Evolutionary conservation across 2,888 invertebrate species (phyloP).

Genomic region (Melanotus villosus): DNA sequence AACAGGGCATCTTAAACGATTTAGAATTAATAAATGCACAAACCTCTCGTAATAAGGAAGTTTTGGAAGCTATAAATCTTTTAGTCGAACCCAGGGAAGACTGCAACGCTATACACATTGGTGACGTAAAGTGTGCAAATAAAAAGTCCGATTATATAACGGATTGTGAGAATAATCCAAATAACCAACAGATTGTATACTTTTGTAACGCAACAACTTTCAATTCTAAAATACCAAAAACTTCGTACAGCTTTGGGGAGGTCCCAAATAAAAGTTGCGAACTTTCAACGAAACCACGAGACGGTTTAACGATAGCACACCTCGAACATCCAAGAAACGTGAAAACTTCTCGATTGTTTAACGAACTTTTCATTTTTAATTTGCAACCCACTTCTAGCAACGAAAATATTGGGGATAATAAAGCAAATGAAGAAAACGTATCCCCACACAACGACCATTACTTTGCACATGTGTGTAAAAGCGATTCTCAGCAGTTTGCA

Average conservation of each 20-base stretch:
- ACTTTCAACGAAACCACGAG: not conserved
- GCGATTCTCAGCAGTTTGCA: too few species aligned
- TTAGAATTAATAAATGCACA: not conserved
- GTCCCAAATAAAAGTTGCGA: not conserved
- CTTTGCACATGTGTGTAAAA: too few species aligned
- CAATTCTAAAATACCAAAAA: constrained; percentile 24
- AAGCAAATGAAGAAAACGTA: too few species aligned
- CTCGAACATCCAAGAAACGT: not conserved
- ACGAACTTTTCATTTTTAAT: not conserved
- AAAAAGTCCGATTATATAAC: not conserved
- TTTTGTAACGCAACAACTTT: not conserved
- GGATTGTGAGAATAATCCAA: not conserved
- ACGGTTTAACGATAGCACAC: not conserved
- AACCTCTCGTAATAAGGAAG: not conserved
- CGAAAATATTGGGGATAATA: not conserved
- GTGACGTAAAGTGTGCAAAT: not conserved
- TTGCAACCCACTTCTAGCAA: not conserved
- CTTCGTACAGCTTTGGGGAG: constrained; percentile 28
- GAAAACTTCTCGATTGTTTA: not conserved
- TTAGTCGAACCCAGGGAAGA: not conserved
- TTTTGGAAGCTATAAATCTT: not conserved
- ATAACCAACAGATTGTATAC: not conserved
- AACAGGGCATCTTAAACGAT: not conserved
- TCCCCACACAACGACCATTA: too few species aligned
- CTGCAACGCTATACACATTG: not conserved